phyloP scores from a whole-genome alignment of 1,140 invertebrate genomes.

The Spodoptera frugiperda region DNA sequence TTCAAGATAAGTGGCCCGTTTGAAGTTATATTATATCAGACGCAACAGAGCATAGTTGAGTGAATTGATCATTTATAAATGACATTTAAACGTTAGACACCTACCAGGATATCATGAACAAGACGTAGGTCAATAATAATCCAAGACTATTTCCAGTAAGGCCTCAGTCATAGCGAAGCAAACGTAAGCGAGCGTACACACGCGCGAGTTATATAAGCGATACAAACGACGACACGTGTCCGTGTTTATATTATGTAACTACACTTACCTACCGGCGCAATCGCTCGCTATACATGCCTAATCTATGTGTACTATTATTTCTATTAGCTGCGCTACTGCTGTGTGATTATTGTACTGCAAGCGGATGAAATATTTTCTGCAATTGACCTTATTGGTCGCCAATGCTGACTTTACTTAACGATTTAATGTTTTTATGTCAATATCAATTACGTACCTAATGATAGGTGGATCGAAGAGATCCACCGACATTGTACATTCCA shows the following conservation, averaged over 20 bases:
- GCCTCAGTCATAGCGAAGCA: slow-evolving; percentile 8
- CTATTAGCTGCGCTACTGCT: slow-evolving; percentile 35
- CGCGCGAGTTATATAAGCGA: slow-evolving; percentile 60
- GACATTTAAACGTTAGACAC: background rate
- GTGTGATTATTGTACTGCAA: slow-evolving; percentile 45
- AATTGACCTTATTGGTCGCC: background rate
- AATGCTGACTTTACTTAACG: background rate
- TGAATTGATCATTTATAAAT: background rate
- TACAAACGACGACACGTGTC: slow-evolving; percentile 59
- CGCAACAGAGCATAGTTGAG: background rate
- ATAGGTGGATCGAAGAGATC: background rate
- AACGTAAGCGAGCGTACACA: slow-evolving; percentile 46
- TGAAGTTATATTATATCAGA: background rate
- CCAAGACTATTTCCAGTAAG: slow-evolving; percentile 17
- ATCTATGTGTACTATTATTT: slow-evolving; percentile 49
- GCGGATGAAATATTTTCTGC: slow-evolving; percentile 25
- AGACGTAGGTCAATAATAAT: slow-evolving; percentile 34
- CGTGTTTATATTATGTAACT: slow-evolving; percentile 68
- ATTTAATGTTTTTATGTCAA: background rate
- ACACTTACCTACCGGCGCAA: slow-evolving; percentile 46
- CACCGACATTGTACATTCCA: too few species aligned
- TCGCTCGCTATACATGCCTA: slow-evolving; percentile 41
- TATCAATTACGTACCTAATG: background rate
- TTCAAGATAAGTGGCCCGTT: slow-evolving; percentile 7
- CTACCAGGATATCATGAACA: slow-evolving; percentile 32